Evolutionary conservation across 2,888 invertebrate genomes (phyloP).

Genomic region (Tipula lateralis): DNA sequence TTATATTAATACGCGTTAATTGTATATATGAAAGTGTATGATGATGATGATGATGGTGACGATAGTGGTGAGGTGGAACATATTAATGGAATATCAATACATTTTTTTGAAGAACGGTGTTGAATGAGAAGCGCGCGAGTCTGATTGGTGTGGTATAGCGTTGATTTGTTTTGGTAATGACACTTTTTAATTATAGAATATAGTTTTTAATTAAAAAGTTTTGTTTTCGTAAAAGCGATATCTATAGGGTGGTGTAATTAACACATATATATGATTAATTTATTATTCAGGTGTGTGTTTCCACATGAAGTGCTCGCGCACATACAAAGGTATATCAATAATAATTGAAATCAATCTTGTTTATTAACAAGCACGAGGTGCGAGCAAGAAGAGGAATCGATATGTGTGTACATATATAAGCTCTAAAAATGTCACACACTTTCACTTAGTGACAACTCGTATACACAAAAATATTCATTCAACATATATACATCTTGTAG

Average conservation of each 20-base stretch:
- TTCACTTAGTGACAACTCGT: slow-evolving; percentile 2
- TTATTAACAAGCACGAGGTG: neutral
- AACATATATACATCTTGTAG: neutral
- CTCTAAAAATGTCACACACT: neutral
- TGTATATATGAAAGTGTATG: neutral
- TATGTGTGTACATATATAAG: neutral
- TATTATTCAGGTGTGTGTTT: neutral
- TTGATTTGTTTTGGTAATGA: slow-evolving; percentile 19
- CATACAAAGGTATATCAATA: neutral
- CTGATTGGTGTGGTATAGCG: neutral
- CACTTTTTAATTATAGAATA: neutral
- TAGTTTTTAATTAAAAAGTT: slow-evolving; percentile 24
- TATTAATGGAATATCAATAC: neutral
- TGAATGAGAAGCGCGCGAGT: neutral
- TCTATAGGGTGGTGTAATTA: neutral
- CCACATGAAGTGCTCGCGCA: neutral
- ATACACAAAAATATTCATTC: neutral
- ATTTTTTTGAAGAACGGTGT: neutral
- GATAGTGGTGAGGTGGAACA: neutral
- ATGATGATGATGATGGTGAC: neutral
- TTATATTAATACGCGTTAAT: neutral
- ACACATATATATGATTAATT: neutral
- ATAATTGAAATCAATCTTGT: neutral
- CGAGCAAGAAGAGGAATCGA: neutral
- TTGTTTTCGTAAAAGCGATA: neutral